phyloP scores from a whole-genome alignment of 2,888 invertebrate species.

The Malthinus seriepunctatus region DNA sequence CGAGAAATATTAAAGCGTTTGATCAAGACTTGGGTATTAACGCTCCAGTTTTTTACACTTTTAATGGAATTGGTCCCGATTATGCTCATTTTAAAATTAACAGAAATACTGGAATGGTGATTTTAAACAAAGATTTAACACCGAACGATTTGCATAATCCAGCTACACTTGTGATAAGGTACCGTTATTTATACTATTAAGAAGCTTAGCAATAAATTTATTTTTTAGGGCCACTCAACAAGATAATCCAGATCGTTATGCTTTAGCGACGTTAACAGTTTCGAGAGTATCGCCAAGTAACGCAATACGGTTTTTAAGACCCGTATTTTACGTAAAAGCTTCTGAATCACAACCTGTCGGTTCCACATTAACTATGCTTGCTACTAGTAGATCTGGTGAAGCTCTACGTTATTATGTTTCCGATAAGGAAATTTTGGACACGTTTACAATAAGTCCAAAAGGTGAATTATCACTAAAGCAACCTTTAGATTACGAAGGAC shows the following conservation, averaged over 20 bases:
- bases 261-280: constrained; percentile 79
- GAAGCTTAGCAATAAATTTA: constrained; percentile 44
- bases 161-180: constrained; percentile 58
- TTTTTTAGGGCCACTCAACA: constrained; percentile 74
- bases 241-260: constrained; percentile 89
- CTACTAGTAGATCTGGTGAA: constrained; percentile 68
- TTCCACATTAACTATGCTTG: constrained; percentile 70
- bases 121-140: constrained; percentile 61
- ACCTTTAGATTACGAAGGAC: constrained; percentile 78
- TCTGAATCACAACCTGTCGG: constrained; percentile 78
- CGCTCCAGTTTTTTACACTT: constrained; percentile 71
- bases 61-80: constrained; percentile 66
- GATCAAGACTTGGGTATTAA: constrained; percentile 83
- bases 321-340: constrained; percentile 70
- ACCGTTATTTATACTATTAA: background rate
- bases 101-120: constrained; percentile 51
- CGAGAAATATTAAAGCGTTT: constrained; percentile 73
- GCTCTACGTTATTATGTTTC: constrained; percentile 76
- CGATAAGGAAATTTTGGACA: constrained; percentile 72
- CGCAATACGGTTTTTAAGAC: constrained; percentile 67
- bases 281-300: constrained; percentile 54
- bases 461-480: constrained; percentile 80
- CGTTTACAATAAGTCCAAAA: constrained; percentile 75
- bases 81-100: constrained; percentile 67
- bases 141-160: constrained; percentile 68